Base-by-base conservation (phyloP, 1,140 invertebrate genomes). In the Penaeus japonicus region DNA sequence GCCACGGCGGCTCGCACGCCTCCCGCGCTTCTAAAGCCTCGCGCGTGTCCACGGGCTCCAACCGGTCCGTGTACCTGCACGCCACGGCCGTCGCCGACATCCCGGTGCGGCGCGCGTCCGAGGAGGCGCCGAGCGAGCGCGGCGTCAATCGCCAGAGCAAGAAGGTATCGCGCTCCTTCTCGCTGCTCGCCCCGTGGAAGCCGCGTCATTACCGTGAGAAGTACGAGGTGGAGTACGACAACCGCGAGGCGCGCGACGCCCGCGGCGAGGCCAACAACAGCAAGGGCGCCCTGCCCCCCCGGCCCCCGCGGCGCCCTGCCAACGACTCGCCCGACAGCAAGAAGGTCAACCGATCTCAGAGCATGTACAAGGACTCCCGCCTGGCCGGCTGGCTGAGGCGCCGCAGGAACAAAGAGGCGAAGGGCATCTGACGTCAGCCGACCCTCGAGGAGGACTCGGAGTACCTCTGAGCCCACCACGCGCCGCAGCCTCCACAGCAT, bases 161-260 rank as follows among this genome's bases (percentile, higher is more conserved):
- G 55, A 91, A 91, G 73, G 91, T 96, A n/a, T 96, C 96, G 1
- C 94, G 96, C 59, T 96, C 96, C 53, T 96, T 97, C 89, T 96
- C 96, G 4, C 95, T 97, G 65, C 93, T 97, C 88, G 96, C 96
- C 0, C 96, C 96, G 1, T 97, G 96, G 96, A 95, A 95, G 85
- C 96, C 96, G 1, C 94, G 95, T 65, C 85, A 91, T 81, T 77
- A 89, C 79, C 54, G 88, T 7, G 91, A 91, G 84, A 89, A 85
- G 30, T 89, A 85, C 32, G 90, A 91, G 62, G 89, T 91, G 15
- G 87, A 91, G 55, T 91, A 91, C 55, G 89, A 91, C 81, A 91
- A 88, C 70, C 62, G 79, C 27, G 86, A 89, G 55, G 89, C 87
- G 12, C 84, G 87, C 32, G 82, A 88, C 10, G 89, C 83, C n/a